Base-by-base conservation (phyloP, 2,888 invertebrate genomes). In the Apotomis capreana region DNA sequence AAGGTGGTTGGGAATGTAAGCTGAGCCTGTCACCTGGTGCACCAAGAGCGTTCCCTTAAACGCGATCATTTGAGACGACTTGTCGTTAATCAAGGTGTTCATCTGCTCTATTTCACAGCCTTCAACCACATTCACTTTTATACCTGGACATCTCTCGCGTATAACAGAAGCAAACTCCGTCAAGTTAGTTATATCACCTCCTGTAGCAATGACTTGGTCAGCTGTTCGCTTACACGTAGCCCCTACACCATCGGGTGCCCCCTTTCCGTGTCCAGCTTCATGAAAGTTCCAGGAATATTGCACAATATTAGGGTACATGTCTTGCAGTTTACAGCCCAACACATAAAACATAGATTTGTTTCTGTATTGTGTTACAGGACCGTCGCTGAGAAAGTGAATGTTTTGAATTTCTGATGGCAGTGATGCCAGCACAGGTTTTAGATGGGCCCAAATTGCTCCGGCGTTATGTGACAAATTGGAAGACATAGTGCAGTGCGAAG, bases 221-320 rank as follows among this genome's bases (percentile, higher is more conserved):
- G 81, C 79, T 10, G 79, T 80, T 77, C 81, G 69, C 60, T 83
- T 83, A 68, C 79, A 79, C 3, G 76, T 76, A 9, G 75, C 82
- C 40, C 82, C 80, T 44, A 82, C 74, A 59, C 80, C 81, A 78
- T 81, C 79, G 12, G 81, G 78, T 59, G 80, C 78, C 44, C 79
- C 80, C 69, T 81, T 82, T 6, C 81, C 81, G 70, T 80, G 80
- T 5, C 80, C 81, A 61, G 79, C 74, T 54, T 54, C 54, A 54
- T 54, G 54, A 15, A 54, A 54, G 69, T 83, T 80, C 81, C 81
- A 84, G 13, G 54, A 3, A 54, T 54, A 54, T 54, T 3, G 3
- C 54, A 78, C 77, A 58, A 58, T 37, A 36, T 52, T 64, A 13
- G 13, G 40, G 44, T 63, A 51, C 44, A 13, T 51, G 46, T 51